phyloP scores from a whole-genome alignment of 2,113 vertebrate genomes.

The Aspiorhynchus laticeps region DNA sequence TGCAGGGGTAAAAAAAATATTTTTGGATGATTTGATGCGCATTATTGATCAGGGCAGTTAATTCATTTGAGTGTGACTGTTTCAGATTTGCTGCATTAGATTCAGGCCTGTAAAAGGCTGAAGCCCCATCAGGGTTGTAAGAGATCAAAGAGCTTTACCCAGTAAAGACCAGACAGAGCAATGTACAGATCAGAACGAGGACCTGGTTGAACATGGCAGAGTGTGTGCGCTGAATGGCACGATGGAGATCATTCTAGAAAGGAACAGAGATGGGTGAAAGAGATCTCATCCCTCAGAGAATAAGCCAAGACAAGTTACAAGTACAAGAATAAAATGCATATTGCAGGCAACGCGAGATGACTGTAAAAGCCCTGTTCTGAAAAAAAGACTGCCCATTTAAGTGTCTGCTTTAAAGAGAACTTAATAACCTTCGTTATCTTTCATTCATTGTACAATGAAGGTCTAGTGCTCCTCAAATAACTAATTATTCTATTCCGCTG shows the following conservation, averaged over 20 bases:
- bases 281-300: neutral
- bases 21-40: neutral
- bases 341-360: neutral
- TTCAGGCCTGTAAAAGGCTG: neutral
- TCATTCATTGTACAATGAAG: neutral
- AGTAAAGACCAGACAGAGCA: slow-evolving; percentile 95
- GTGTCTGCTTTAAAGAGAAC: neutral
- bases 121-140: neutral
- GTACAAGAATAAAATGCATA: neutral
- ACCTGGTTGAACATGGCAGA: slow-evolving; percentile 99
- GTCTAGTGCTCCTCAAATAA: neutral
- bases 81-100: neutral
- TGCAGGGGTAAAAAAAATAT: neutral
- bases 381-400: neutral
- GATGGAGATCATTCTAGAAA: slow-evolving; percentile 91
- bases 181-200: slow-evolving; percentile 96
- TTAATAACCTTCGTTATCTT: neutral
- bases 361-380: neutral
- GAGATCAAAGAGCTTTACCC: slow-evolving; percentile 77
- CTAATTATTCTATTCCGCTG: neutral
- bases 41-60: neutral
- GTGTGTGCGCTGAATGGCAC: slow-evolving; percentile 94
- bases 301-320: neutral
- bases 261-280: neutral
- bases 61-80: neutral